Evolutionary conservation across 2,888 invertebrate genomes (phyloP).

Genomic region (Apamea crenata): DNA sequence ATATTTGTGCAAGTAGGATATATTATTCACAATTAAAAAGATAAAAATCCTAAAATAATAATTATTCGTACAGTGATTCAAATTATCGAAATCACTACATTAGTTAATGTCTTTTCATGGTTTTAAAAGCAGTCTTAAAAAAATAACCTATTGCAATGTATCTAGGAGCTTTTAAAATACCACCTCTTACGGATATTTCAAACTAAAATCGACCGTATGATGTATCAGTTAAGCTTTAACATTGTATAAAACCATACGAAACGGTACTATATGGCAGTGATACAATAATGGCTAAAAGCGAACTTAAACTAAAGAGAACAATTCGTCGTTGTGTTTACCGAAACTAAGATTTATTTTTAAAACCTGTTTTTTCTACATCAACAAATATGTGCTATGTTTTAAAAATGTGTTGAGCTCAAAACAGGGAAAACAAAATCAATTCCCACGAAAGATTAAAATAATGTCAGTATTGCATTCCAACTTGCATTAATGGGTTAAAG

Average conservation of each 20-base stretch:
- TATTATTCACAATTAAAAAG: constrained; percentile 12
- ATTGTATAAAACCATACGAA: constrained; percentile 64
- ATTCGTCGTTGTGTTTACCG: constrained; percentile 56
- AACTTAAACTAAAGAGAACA: constrained; percentile 67
- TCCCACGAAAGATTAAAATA: background rate
- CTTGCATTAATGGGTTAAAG: constrained; percentile 19
- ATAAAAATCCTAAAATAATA: background rate
- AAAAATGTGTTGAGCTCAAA: background rate
- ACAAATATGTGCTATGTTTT: background rate
- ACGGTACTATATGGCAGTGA: constrained; percentile 71
- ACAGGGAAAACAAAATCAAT: background rate
- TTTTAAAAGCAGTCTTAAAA: constrained; percentile 47
- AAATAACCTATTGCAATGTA: background rate
- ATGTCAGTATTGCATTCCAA: background rate
- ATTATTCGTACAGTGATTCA: background rate
- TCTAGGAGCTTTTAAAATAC: constrained; percentile 43
- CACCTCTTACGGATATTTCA: constrained; percentile 25
- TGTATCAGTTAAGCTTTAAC: constrained; percentile 59
- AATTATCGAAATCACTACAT: background rate
- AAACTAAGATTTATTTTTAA: background rate
- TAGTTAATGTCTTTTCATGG: background rate
- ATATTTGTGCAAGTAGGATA: constrained; percentile 45
- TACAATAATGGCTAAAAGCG: constrained; percentile 67
- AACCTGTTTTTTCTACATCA: background rate
- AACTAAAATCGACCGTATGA: constrained; percentile 54